Conservation (phyloP, 2,113 vertebrate species). For the Oenanthe oenanthe region DNA sequence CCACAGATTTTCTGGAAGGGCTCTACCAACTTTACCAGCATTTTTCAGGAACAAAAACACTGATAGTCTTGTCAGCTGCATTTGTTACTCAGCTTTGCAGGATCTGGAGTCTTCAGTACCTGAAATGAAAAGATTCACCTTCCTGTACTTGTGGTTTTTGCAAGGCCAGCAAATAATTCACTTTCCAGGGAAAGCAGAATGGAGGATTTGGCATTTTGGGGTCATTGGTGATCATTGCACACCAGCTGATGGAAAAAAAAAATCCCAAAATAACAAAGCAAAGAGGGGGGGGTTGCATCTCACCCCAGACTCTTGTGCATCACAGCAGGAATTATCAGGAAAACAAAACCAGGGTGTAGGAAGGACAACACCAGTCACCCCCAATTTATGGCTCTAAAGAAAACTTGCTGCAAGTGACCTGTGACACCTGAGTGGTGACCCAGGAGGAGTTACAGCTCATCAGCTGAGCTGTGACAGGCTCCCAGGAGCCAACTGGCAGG, state of each 20-base stretch:
- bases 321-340: not conserved
- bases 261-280: not conserved
- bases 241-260: not conserved
- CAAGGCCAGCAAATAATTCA: not conserved
- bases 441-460: not conserved
- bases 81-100: not conserved
- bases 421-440: conserved; percentile 26
- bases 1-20: not conserved
- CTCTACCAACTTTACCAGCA: not conserved
- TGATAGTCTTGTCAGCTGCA: not conserved
- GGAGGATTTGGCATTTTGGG: not conserved
- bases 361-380: not conserved
- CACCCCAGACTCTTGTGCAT: fast-evolving
- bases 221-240: not conserved
- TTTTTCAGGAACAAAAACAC: not conserved
- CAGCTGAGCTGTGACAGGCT: not conserved
- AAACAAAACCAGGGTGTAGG: conserved; percentile 1
- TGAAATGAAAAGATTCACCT: not conserved
- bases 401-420: not conserved
- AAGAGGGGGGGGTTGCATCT: fast-evolving
- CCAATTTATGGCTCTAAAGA: conserved; percentile 31
- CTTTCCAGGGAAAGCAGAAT: not conserved
- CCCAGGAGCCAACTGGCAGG: not conserved
- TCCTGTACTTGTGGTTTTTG: not conserved
- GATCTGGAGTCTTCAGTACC: not conserved